These are phyloP conservation scores for Nansenia antarctica DNA, from an alignment of 2,113 vertebrate species.

Conservation along the genomic window DNA sequence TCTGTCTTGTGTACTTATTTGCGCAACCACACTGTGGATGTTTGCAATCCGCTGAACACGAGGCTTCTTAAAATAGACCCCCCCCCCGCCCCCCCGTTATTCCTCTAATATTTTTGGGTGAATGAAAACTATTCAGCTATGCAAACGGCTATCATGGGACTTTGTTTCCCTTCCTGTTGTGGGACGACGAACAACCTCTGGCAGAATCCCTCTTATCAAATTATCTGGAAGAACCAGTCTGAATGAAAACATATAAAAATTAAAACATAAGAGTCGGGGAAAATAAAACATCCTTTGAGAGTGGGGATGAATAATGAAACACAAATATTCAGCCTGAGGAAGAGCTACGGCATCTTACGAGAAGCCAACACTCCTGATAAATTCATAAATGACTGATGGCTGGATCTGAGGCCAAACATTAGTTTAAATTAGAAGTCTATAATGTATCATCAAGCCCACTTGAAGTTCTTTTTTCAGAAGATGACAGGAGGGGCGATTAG, in stretches of 20 bases:
- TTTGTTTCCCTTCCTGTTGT: not conserved
- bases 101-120: not conserved
- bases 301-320: not conserved
- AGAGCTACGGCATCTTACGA: not conserved
- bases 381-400: not conserved
- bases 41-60: too few species aligned
- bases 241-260: too few species aligned
- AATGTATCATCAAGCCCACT: not conserved
- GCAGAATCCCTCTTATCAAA: not conserved
- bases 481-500: not conserved
- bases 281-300: not conserved
- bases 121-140: slow-evolving; percentile 12
- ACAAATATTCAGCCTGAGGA: not conserved
- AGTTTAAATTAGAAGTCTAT: not conserved
- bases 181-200: not conserved
- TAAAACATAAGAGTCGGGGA: not conserved
- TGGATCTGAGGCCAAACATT: not conserved
- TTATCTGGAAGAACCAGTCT: not conserved
- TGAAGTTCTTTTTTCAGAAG: not conserved
- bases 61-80: too few species aligned
- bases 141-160: slow-evolving; percentile 7
- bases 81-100: too few species aligned
- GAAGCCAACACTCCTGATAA: not conserved
- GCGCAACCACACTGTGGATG: too few species aligned
- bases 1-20: not conserved